Base-by-base conservation (phyloP, 2,797 vertebrate species). In the Cyprinella venusta region DNA sequence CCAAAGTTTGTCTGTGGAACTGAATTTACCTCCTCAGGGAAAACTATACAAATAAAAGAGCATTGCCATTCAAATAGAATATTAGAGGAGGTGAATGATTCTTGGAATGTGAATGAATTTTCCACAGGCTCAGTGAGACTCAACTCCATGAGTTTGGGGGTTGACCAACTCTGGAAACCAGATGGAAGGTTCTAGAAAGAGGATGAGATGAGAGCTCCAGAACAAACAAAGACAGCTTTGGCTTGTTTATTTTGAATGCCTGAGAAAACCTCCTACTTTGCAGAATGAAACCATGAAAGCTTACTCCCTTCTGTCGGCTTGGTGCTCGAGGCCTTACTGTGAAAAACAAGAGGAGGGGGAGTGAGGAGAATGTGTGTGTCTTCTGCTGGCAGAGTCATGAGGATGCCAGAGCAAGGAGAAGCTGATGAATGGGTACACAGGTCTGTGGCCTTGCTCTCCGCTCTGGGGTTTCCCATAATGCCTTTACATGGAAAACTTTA, bases 401-500 rank as follows among this genome's bases (percentile, higher is more conserved):
- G 64, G 42, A 72, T 75, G 68, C 50, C 13, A 45, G 36, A 59
- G 78, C 59, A 52, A 67, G 52, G 26, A 48, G 65, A 52, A 26
- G 40, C 83, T 89, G 89, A 92, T 91, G 84, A 90, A 86, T 89
- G 79, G 82, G 86, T 88, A 64, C 90, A 91, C 86, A 84, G 85
- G 91, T 92, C 89, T 80, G 48, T 80, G 82, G 84, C 84, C 86
- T 82, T 83, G 80, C 89, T 88, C 78, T 88, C 79, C 84, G 85
- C 82, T 84, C 84, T 84, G 70, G 75, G 85, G 87, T 80, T 90
- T 92, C 93, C 92, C 93, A 93, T 90, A 89, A 91, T 93, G 67
- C 79, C 83, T 89, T 87, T 89, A 89, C 86, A 88, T 87, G 90
- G 88, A 88, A 90, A 84, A 91, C 90, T 93, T 93, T 89, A 91